Evolutionary conservation across 2,888 invertebrate genomes (phyloP).

Genomic region (Netelia fuscicornis): DNA sequence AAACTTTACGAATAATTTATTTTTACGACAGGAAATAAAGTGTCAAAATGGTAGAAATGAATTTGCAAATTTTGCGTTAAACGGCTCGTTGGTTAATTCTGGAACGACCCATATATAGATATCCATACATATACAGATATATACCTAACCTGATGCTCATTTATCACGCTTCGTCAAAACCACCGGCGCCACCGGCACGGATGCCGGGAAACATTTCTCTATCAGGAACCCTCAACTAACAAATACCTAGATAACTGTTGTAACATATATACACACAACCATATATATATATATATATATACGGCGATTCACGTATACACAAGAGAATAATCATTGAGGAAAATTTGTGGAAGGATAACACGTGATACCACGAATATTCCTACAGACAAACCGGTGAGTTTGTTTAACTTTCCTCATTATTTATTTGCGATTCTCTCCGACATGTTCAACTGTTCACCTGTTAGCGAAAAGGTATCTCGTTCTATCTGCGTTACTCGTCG

Average conservation of each 20-base stretch:
- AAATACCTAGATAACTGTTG: conserved; percentile 35
- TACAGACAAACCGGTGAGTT: conserved; percentile 42
- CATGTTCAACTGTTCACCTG: conserved; percentile 38
- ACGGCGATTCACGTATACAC: not conserved
- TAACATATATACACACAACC: conserved; percentile 19
- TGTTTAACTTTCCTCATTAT: conserved; percentile 62
- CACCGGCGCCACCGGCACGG: conserved; percentile 63
- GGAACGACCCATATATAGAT: not conserved
- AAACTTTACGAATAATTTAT: no score
- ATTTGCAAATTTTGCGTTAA: no score
- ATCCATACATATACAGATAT: conserved; percentile 9
- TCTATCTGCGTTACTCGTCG: conserved; percentile 20
- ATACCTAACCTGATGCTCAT: conserved; percentile 45
- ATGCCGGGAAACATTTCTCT: conserved; percentile 60
- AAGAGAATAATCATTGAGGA: conserved; percentile 29
- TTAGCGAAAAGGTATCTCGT: not conserved
- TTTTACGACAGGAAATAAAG: no score
- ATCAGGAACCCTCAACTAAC: conserved; percentile 49
- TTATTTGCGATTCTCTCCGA: conserved; percentile 46
- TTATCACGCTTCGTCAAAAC: conserved; percentile 71
- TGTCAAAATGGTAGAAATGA: no score
- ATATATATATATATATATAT: conserved; percentile 1
- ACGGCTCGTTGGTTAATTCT: not conserved
- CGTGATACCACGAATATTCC: conserved; percentile 25
- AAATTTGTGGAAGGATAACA: conserved; percentile 52